These are phyloP conservation scores for Antheraea yamamai DNA, from an alignment of 2,888 invertebrate species.

Conservation along the genomic window DNA sequence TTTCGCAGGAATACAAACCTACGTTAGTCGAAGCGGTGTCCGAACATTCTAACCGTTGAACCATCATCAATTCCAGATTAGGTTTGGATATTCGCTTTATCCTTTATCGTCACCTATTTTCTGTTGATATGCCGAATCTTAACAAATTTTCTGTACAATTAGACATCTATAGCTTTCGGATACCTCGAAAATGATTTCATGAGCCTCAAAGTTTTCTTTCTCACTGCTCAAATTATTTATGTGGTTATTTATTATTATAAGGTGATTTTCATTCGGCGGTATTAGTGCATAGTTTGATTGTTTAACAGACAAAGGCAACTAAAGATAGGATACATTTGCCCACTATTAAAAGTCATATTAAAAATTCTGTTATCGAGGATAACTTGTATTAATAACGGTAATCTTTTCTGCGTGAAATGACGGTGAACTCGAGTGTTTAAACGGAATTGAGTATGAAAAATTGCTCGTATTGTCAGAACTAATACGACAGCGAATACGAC, in stretches of 20 bases:
- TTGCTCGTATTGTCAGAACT: conserved; percentile 11
- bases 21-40: no score
- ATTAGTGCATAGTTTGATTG: neutral
- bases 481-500: conserved; percentile 69
- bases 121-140: neutral
- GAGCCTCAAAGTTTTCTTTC: neutral
- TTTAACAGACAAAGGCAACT: neutral
- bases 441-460: neutral
- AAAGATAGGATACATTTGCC: neutral
- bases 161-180: neutral
- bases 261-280: neutral
- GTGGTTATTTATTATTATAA: no score
- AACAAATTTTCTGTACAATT: neutral
- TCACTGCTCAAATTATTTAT: neutral
- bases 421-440: neutral
- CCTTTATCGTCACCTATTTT: neutral
- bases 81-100: neutral
- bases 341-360: neutral
- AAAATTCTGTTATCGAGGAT: neutral
- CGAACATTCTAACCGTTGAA: no score
- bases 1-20: no score
- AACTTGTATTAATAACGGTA: neutral
- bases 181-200: neutral
- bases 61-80: no score
- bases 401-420: neutral